phyloP scores from a whole-genome alignment of 2,888 invertebrate species.

The Hylaea fasciaria region DNA sequence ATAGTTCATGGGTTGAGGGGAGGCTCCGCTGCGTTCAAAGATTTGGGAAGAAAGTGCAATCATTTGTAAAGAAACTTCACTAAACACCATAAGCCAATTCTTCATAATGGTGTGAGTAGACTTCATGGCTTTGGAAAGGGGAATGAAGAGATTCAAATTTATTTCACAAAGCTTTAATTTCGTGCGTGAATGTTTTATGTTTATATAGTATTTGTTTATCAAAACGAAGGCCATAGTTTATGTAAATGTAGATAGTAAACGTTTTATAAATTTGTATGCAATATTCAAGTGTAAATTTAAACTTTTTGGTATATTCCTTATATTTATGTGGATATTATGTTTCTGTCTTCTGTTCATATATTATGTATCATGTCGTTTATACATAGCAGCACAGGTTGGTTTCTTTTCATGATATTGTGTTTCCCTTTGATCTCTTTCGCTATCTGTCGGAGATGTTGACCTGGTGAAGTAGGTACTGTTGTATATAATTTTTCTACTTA shows the following conservation, averaged over 20 bases:
- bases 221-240: slow-evolving; percentile 10
- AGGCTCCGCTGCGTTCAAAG: neutral
- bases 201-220: neutral
- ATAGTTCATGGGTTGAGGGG: neutral
- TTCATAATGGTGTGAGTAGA: neutral
- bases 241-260: neutral
- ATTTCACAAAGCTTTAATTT: slow-evolving; percentile 16
- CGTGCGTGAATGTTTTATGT: neutral
- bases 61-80: neutral
- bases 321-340: neutral
- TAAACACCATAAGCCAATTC: neutral
- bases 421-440: slow-evolving; percentile 64
- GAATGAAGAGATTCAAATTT: slow-evolving; percentile 2
- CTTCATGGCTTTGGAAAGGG: neutral
- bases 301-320: neutral
- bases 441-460: slow-evolving; percentile 48
- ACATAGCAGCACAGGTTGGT: slow-evolving; percentile 1
- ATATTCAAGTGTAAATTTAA: no score
- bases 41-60: slow-evolving; percentile 18
- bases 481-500: slow-evolving; percentile 71
- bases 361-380: neutral
- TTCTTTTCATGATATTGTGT: slow-evolving; percentile 24
- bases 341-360: no score
- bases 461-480: slow-evolving; percentile 67
- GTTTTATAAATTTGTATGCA: neutral